A percentile compares a stretch with the other conserved stretches of the same genome.
Evolutionary conservation across 1,140 invertebrate species (phyloP).

Genomic region (Drosophila saltans): DNA sequence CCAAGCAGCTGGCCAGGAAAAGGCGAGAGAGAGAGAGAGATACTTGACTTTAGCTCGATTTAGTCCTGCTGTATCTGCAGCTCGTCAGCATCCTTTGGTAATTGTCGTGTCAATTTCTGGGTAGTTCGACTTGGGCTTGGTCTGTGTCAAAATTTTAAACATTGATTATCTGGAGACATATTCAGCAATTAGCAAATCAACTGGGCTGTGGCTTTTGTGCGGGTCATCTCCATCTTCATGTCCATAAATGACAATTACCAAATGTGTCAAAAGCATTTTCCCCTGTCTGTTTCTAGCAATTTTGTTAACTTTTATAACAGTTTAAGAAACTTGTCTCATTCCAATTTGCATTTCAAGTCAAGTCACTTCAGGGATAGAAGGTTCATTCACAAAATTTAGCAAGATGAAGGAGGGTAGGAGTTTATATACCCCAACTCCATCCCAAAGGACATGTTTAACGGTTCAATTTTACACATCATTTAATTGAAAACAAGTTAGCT

Average conservation of each 20-base stretch:
- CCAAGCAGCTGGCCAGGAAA: slow-evolving; percentile 50
- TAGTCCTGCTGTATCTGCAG: slow-evolving; percentile 2
- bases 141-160: slow-evolving; percentile 78
- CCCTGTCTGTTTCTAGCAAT: slow-evolving; percentile 10
- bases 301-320: slow-evolving; percentile 66
- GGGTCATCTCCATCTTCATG: slow-evolving; percentile 12
- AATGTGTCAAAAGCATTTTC: slow-evolving; percentile 74
- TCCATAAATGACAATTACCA: slow-evolving; percentile 73
- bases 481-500: slow-evolving; percentile 76
- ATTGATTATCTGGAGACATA: slow-evolving; percentile 83
- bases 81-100: slow-evolving; percentile 35
- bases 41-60: background rate
- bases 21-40: slow-evolving; percentile 1
- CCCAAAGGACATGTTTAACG: slow-evolving; percentile 74
- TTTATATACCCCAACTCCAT: slow-evolving; percentile 2
- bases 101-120: slow-evolving; percentile 76
- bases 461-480: slow-evolving; percentile 82
- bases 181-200: slow-evolving; percentile 83
- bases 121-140: slow-evolving; percentile 41
- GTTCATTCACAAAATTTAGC: background rate
- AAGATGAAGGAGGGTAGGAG: too few relatives aligned
- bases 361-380: slow-evolving; percentile 28
- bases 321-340: slow-evolving; percentile 35
- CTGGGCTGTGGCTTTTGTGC: slow-evolving; percentile 62
- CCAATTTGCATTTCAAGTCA: slow-evolving; percentile 59